phyloP scores from a whole-genome alignment of 2,113 vertebrate genomes.

The Centrocercus urophasianus region DNA sequence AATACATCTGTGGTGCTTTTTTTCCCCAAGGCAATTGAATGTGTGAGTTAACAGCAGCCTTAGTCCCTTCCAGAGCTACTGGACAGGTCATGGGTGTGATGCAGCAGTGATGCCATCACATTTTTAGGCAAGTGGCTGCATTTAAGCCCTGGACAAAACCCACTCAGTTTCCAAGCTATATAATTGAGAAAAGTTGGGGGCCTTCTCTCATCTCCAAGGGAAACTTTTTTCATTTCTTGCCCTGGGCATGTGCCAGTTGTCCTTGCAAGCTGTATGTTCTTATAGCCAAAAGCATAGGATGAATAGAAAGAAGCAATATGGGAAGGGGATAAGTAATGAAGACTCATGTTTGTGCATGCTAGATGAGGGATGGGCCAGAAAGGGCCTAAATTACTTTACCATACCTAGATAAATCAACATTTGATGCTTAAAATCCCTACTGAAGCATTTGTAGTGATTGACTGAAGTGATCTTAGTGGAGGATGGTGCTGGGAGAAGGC shows the following conservation, averaged over 20 bases:
- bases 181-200: rapidly evolving
- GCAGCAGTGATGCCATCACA: background rate
- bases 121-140: background rate
- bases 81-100: background rate
- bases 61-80: background rate
- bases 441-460: background rate
- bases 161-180: background rate
- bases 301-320: background rate
- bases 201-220: rapidly evolving
- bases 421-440: background rate
- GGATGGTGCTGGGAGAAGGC: background rate
- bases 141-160: background rate
- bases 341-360: background rate
- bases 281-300: background rate
- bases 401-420: background rate
- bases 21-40: background rate
- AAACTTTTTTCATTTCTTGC: background rate
- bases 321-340: background rate
- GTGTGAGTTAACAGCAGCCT: background rate
- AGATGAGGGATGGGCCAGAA: background rate
- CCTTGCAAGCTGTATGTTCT: background rate
- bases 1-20: background rate
- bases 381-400: background rate
- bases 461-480: background rate
- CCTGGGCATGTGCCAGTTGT: background rate